Base-by-base conservation (phyloP, 2,888 invertebrate species). In the Prionchulus punctatus region DNA sequence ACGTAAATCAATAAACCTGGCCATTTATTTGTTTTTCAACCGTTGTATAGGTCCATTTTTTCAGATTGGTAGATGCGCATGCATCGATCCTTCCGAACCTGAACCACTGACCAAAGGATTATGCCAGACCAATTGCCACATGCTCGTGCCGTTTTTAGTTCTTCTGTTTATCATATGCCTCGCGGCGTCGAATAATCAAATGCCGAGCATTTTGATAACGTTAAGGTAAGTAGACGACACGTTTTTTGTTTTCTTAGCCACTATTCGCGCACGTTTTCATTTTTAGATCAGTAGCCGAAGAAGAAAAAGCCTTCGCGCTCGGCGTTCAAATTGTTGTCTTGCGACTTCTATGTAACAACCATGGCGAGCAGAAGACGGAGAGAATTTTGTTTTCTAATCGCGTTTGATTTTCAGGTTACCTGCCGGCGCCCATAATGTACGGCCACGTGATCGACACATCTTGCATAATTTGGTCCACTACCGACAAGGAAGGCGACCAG, bases 161-260 rank as follows among this genome's bases (percentile, higher is more conserved):
- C 78, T 91, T 66, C 79, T 91, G 42, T 90, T 91, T 78, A 85
- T 89, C 73, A 89, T 91, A 86, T 89, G 90, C 27, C 87, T 89
- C 72, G 83, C 89, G 60, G 90, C 90, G 57, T 88, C 89, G n/a
- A 82, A 87, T 62, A 89, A 89, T 15, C 90, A 91, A 76, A 91
- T 91, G 90, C 91, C 91, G 12, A 77, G 91, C 59, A 80, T 91
- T 30, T 91, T 90, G 90, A 88, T 90, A 67, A 89, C 90, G 23
- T 78, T 91, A 67, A 83, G 90, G 85, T 85, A 68, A 65, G 69
- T 52, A n/a, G n/a, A n/a, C n/a, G n/a, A n/a, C n/a, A n/a, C n/a
- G 7, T 12, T 18, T 21, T 12, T 45, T 12, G 23, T 18, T 45
- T 45, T 45, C 23, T 7, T 21, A 18, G 7, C 23, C n/a, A n/a